Conservation (phyloP, 2,113 vertebrate species). For the Atlantisia rogersi region DNA sequence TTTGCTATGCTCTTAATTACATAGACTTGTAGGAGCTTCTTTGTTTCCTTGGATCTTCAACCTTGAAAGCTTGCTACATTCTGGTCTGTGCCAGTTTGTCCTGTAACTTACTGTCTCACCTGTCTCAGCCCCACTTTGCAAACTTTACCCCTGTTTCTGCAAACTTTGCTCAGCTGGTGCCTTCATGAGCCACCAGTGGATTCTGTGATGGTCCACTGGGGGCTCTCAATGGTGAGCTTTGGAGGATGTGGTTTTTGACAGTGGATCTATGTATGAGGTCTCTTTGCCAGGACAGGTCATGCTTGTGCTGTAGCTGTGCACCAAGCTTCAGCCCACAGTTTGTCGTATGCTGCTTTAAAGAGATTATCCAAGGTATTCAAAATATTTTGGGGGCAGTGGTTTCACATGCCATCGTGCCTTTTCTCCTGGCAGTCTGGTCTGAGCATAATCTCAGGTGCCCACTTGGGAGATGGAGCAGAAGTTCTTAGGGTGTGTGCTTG, state of each 20-base stretch:
- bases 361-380: neutral
- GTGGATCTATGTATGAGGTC: rapidly evolving
- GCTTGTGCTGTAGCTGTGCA: neutral
- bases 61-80: neutral
- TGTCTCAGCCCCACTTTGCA: neutral
- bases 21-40: neutral
- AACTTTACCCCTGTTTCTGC: neutral
- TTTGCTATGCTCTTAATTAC: neutral
- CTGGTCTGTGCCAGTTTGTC: neutral
- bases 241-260: neutral
- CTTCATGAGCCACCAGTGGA: neutral
- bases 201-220: rapidly evolving
- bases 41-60: neutral
- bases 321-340: neutral
- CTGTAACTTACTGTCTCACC: neutral
- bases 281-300: neutral
- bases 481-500: neutral
- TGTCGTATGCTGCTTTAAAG: neutral
- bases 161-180: neutral
- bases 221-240: rapidly evolving
- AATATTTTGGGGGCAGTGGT: neutral
- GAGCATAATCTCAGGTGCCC: neutral
- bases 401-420: neutral
- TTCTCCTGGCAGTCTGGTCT: neutral
- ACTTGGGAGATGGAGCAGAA: neutral